phyloP scores from a whole-genome alignment of 2,888 invertebrate genomes.

The Metacarcinus magister region DNA sequence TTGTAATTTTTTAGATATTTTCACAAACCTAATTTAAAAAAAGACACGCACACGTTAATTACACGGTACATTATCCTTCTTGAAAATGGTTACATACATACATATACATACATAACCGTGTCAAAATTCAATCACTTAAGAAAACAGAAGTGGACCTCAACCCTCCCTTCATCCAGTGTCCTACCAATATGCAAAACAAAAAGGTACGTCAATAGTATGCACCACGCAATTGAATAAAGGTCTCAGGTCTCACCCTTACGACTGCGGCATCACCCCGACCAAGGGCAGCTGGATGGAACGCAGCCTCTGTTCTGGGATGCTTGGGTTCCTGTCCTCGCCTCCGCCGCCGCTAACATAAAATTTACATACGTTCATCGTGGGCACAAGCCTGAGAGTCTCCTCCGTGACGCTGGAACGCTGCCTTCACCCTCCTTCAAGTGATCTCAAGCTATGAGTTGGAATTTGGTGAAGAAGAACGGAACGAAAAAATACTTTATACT shows the following conservation, averaged over 20 bases:
- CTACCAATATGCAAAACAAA: neutral
- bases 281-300: neutral
- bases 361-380: neutral
- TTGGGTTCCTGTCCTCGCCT: conserved; percentile 2
- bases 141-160: neutral
- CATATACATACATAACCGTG: neutral
- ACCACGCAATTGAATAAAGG: neutral
- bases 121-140: neutral
- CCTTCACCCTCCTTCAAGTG: neutral
- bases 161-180: neutral
- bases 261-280: neutral
- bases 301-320: neutral
- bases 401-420: neutral
- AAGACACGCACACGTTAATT: neutral
- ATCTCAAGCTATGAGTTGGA: neutral
- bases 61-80: no score
- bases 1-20: no score
- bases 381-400: neutral
- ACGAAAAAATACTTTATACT: no score
- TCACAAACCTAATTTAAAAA: neutral
- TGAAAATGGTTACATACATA: neutral
- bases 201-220: neutral
- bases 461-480: no score
- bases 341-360: neutral
- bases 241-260: neutral